phyloP scores from a whole-genome alignment of 2,888 invertebrate species.

The Pheosia tremula region DNA sequence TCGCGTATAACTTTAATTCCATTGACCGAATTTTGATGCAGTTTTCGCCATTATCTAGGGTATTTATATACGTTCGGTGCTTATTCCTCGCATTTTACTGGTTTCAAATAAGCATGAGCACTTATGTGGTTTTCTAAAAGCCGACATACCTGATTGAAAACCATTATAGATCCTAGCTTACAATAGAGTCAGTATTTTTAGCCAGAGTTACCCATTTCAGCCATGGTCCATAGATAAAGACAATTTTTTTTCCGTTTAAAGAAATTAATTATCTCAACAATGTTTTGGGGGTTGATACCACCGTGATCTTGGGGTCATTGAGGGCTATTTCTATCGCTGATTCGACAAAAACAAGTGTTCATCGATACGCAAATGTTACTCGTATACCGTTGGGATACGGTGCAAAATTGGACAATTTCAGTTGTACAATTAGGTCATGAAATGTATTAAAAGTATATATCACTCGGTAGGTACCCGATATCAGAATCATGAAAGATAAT shows the following conservation, averaged over 20 bases:
- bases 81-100: too few species aligned
- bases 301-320: conserved; percentile 15
- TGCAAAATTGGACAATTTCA: background rate
- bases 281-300: conserved; percentile 13
- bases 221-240: background rate
- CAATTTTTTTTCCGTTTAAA: background rate
- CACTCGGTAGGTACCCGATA: background rate
- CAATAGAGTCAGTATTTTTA: too few species aligned
- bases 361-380: background rate
- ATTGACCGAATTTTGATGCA: too few species aligned
- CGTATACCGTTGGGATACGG: background rate
- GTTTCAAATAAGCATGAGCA: too few species aligned
- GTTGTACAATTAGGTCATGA: background rate
- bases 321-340: conserved; percentile 22
- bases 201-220: too few species aligned
- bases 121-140: too few species aligned
- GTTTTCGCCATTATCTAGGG: too few species aligned
- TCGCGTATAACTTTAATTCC: too few species aligned
- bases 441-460: background rate
- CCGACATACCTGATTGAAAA: too few species aligned
- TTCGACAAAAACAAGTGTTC: conserved; percentile 18
- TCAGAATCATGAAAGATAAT: background rate
- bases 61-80: too few species aligned
- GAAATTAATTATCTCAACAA: background rate
- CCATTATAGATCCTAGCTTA: too few species aligned